phyloP scores from a whole-genome alignment of 2,888 invertebrate species.

The Metellina segmentata region DNA sequence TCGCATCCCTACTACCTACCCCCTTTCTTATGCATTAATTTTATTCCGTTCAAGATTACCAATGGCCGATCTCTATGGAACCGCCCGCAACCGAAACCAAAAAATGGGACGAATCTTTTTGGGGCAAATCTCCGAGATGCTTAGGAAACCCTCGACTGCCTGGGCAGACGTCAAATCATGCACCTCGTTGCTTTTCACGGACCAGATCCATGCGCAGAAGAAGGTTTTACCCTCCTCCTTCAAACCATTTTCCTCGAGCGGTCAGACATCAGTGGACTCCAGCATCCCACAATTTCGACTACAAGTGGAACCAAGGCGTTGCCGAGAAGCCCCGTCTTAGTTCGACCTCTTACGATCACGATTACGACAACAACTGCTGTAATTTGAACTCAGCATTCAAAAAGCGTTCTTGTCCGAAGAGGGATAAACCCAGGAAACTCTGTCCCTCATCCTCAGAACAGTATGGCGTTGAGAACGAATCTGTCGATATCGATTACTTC shows the following conservation, averaged over 20 bases:
- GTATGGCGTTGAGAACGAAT: too few species aligned
- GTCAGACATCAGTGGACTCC: not conserved
- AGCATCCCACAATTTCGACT: not conserved
- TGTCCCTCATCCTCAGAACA: too few species aligned
- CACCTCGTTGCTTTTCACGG: too few species aligned
- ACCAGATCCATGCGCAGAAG: not conserved
- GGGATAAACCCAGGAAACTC: not conserved
- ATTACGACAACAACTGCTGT: not conserved
- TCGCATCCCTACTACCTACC: too few species aligned
- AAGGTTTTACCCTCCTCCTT: not conserved
- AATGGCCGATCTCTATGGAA: not conserved
- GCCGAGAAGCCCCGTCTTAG: not conserved
- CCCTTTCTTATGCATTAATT: not conserved
- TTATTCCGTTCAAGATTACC: not conserved
- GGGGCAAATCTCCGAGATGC: not conserved
- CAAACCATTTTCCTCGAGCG: not conserved
- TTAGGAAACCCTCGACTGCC: too few species aligned
- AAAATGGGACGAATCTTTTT: not conserved
- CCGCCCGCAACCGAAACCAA: not conserved
- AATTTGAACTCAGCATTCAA: not conserved
- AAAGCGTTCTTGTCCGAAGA: not conserved
- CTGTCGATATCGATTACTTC: too few species aligned
- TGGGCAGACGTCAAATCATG: too few species aligned
- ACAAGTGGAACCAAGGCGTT: not conserved
- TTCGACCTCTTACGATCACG: not conserved